phyloP scores from a whole-genome alignment of 2,888 invertebrate species.

The Thyatira batis region DNA sequence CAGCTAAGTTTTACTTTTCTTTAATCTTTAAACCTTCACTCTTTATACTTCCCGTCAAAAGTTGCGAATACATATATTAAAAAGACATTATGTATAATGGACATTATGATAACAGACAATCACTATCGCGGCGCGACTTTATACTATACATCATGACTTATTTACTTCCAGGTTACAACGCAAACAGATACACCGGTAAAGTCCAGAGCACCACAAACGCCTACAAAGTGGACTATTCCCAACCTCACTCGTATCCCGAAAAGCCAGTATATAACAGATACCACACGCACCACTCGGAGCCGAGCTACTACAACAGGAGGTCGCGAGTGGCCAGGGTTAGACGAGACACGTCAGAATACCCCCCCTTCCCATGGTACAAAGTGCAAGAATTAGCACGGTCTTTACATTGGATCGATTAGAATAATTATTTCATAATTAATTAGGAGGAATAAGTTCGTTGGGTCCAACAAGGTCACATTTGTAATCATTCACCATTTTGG shows the following conservation, averaged over 20 bases:
- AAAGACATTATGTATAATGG: too few relatives aligned
- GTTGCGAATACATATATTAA: too few relatives aligned
- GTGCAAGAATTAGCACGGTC: slow-evolving; percentile 86
- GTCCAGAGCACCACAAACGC: slow-evolving; percentile 74
- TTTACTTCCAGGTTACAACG: slow-evolving; percentile 63
- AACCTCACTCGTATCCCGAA: slow-evolving; percentile 67
- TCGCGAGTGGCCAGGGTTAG: slow-evolving; percentile 64
- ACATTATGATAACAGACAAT: too few relatives aligned
- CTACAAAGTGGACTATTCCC: slow-evolving; percentile 79
- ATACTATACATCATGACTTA: too few relatives aligned
- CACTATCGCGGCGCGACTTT: too few relatives aligned
- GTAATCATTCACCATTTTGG: slow-evolving; percentile 60
- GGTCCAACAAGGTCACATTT: slow-evolving; percentile 61
- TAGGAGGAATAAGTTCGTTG: slow-evolving; percentile 65
- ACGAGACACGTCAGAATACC: slow-evolving; percentile 73
- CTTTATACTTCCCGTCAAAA: too few relatives aligned
- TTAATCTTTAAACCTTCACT: too few relatives aligned
- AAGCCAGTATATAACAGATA: slow-evolving; percentile 76
- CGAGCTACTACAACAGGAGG: slow-evolving; percentile 72
- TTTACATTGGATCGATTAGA: slow-evolving; percentile 84
- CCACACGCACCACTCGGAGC: slow-evolving; percentile 63
- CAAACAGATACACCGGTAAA: slow-evolving; percentile 61
- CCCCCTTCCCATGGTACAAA: slow-evolving; percentile 91
- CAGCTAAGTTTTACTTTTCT: too few relatives aligned
- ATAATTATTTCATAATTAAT: slow-evolving; percentile 34